phyloP scores from a whole-genome alignment of 2,797 vertebrate genomes.

The Pogoniulus pusillus region DNA sequence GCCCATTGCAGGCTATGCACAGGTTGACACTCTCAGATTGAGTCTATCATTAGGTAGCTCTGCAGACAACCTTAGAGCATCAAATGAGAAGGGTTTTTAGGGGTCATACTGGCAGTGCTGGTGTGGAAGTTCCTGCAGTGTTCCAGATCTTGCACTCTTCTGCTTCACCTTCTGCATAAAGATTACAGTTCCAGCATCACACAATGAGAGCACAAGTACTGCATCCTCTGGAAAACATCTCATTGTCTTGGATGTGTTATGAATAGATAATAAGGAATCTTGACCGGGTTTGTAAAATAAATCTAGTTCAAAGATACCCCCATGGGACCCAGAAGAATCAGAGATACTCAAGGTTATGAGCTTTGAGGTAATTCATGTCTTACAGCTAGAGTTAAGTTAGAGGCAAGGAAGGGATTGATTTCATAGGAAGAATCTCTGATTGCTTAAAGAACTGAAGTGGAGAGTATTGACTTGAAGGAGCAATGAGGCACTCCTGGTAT shows the following conservation, averaged over 20 bases:
- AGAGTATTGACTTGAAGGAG: not conserved
- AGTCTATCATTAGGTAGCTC: not conserved
- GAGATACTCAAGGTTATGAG: rapidly evolving
- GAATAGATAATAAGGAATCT: not conserved
- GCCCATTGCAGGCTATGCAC: not conserved
- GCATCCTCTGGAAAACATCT: not conserved
- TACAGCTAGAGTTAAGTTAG: not conserved
- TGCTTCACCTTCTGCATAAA: not conserved
- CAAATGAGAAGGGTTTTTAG: too few relatives aligned
- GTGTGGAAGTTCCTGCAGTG: not conserved
- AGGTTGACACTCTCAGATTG: not conserved
- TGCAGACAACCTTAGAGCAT: too few relatives aligned
- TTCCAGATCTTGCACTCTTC: not conserved
- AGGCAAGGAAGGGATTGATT: not conserved
- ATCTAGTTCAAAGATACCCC: not conserved
- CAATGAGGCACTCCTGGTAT: not conserved
- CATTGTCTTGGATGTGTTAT: not conserved
- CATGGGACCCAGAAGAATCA: not conserved
- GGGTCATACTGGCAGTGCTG: too few relatives aligned
- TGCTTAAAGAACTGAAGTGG: not conserved
- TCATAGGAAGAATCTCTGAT: not conserved
- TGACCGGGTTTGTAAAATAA: not conserved
- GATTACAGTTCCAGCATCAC: not conserved
- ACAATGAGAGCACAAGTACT: not conserved
- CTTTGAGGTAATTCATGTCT: not conserved